These are phyloP conservation scores for Hypothenemus hampei DNA, from an alignment of 1,140 invertebrate species.

Conservation along the genomic window DNA sequence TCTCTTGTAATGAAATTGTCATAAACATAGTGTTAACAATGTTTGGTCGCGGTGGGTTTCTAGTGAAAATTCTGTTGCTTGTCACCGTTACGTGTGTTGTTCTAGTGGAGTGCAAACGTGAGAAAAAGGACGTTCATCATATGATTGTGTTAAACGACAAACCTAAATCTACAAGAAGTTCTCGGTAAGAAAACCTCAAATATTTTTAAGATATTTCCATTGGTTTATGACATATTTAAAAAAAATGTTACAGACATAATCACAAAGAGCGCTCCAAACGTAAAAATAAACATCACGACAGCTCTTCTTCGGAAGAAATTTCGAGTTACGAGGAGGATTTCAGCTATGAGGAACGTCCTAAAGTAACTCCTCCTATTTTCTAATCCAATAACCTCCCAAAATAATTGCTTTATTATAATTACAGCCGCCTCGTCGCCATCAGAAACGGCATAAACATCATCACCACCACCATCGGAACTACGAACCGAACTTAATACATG, in stretches of 20 bases:
- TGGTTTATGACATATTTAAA: not conserved
- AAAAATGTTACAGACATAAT: not conserved
- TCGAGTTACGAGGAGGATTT: not conserved
- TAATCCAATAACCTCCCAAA: not conserved
- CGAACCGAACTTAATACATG: not conserved
- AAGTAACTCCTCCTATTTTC: too few relatives aligned
- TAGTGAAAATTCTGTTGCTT: not conserved
- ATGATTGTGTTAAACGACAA: constrained; percentile 6
- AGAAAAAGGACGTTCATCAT: constrained; percentile 6
- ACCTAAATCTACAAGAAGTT: not conserved
- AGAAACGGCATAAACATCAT: not conserved
- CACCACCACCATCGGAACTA: not conserved
- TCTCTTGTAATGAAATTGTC: not conserved
- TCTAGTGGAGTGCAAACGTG: not conserved
- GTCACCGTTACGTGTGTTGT: not conserved
- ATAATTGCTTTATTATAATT: not conserved
- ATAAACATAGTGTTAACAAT: not conserved
- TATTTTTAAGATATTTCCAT: not conserved
- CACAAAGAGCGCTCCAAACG: not conserved
- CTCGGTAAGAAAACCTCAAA: not conserved
- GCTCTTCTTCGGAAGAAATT: not conserved
- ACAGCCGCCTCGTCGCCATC: not conserved
- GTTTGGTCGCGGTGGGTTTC: not conserved
- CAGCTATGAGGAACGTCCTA: not conserved
- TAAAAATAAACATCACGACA: not conserved